Percentiles rank a stretch among this genome's conserved stretches.
Evolutionary conservation across 2,797 vertebrate species (phyloP).

Genomic region (Diplodus puntazzo): DNA sequence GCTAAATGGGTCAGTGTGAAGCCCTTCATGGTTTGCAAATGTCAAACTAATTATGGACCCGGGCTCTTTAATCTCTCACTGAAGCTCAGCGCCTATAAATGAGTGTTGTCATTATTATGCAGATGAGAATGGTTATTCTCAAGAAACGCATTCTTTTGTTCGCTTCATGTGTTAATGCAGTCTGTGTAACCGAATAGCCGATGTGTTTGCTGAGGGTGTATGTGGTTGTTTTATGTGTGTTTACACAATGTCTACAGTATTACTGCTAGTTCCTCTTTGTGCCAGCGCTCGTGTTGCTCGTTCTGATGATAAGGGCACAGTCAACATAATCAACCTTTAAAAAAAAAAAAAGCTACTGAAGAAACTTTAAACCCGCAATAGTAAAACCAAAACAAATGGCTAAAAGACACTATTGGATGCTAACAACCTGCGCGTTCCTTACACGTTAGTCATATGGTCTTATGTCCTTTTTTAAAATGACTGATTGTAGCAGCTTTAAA

Average conservation of each 20-base stretch:
- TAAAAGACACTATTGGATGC: neutral
- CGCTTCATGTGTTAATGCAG: conserved; percentile 42
- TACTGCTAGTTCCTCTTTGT: conserved; percentile 6
- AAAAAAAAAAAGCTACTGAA: neutral
- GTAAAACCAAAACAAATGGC: neutral
- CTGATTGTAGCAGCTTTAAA: neutral
- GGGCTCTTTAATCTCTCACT: conserved; percentile 63
- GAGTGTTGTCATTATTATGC: conserved; percentile 36
- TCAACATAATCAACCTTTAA: neutral
- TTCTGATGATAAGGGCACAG: neutral
- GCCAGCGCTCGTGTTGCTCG: neutral
- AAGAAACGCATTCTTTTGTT: conserved; percentile 33
- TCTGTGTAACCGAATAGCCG: neutral
- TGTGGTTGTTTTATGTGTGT: neutral
- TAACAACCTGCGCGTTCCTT: too few relatives aligned
- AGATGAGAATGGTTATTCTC: conserved; percentile 31
- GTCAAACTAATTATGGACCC: conserved; percentile 60
- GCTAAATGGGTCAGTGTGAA: conserved; percentile 62
- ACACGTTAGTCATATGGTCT: neutral
- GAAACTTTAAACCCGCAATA: neutral
- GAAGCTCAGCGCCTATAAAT: conserved; percentile 59
- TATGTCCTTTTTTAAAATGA: neutral
- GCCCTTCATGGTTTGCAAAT: conserved; percentile 60
- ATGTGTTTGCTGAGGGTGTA: neutral
- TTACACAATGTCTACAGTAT: neutral